Evolutionary conservation across 2,888 invertebrate genomes (phyloP), one percentile per base, ranked within the genome.

Genomic region (Ramazzottius varieornatus): DNA sequence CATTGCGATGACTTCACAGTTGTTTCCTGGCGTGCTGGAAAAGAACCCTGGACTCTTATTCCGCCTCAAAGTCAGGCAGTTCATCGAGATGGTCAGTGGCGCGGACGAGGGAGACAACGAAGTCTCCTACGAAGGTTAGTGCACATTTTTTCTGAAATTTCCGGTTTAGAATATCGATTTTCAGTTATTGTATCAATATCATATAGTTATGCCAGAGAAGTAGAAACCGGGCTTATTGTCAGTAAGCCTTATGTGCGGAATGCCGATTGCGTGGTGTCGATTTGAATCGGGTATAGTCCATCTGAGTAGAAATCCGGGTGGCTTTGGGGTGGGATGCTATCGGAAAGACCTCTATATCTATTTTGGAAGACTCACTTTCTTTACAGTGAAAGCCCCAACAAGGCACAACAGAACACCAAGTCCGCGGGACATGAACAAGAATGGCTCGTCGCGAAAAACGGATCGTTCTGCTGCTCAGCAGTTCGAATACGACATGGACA

Each of bases 41-140:
- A 82, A 83, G 67, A 88, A 93, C 79, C 84, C 83, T 71, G 89
- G 91, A 78, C 82, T 96, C 72, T 81, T 90, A 75, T 94, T 98
- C 79, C 85, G 88, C 81, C 83, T 96, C 73, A 93, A 93, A 79
- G 93, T 93, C 75, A 85, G 96, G 68, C 94, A 98, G 80, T 98
- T 98, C 79, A 88, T 96, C 46, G 96, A 98, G 80, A 93, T 94
- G 91, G 89, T 96, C 64, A 73, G 73, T 67, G 90, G 90, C 67
- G 84, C 86, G 66, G 89, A 90, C 77, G 82, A 8, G 24, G 64
- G 34, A 33, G n/a, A 20, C n/a, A n/a, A n/a, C n/a, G n/a, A n/a
- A n/a, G n/a, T n/a, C n/a, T n/a, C n/a, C n/a, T 46, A 20, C 46
- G n/a, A 46, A 46, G n/a, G n/a, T 46, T 46, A 20, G 16, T 46